Conservation (phyloP, 2,888 invertebrate genomes). For the Megamerina dolium region DNA sequence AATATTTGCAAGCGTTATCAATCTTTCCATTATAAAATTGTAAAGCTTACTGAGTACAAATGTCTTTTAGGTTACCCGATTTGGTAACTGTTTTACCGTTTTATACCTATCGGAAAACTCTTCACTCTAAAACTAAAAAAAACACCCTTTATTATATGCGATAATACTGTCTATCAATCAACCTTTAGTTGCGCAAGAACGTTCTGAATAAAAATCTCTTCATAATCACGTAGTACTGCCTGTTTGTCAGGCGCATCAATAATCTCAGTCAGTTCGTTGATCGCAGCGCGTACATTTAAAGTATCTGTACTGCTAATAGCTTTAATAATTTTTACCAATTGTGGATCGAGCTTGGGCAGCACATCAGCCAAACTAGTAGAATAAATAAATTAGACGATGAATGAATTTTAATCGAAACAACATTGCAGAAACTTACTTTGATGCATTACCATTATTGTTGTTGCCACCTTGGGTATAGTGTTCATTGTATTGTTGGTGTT, state of each 20-base stretch:
- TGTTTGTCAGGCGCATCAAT: slow-evolving; percentile 48
- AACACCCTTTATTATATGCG: no score
- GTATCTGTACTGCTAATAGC: slow-evolving; percentile 63
- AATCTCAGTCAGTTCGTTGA: slow-evolving; percentile 47
- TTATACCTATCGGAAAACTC: no score
- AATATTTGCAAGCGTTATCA: no score
- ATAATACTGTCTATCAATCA: background rate
- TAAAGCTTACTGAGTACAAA: no score
- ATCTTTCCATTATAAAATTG: no score
- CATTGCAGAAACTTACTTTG: background rate
- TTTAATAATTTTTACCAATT: slow-evolving; percentile 51
- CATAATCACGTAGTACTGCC: slow-evolving; percentile 48
- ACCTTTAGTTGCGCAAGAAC: slow-evolving; percentile 48
- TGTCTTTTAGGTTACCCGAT: no score
- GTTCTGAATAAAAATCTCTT: slow-evolving; percentile 49
- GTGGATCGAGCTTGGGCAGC: slow-evolving; percentile 47
- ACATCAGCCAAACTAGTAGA: slow-evolving; percentile 45
- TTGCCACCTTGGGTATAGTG: no score
- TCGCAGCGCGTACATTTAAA: slow-evolving; percentile 51
- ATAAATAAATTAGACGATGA: background rate
- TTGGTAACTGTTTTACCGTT: no score
- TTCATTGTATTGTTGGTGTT: no score
- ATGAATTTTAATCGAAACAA: background rate
- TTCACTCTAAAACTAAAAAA: no score
- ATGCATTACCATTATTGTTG: no score